These are phyloP conservation scores for Synergus umbraculus DNA, from an alignment of 2,888 invertebrate genomes.

Conservation along the genomic window DNA sequence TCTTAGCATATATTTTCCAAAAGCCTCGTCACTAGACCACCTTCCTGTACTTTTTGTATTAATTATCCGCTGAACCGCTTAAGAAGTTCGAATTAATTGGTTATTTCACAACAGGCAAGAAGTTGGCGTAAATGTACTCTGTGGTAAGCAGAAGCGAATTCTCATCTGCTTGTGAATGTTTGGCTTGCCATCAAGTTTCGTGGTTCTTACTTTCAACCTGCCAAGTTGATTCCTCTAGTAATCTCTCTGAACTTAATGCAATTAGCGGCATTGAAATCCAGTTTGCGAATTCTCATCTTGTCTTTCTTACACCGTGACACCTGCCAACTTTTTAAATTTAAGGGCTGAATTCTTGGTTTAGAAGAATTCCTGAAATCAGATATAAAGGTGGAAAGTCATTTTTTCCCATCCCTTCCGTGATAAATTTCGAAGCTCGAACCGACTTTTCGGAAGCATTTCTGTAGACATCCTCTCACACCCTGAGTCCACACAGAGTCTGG, in stretches of 20 bases:
- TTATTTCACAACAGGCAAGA: conserved; percentile 62
- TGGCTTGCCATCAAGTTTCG: conserved; percentile 71
- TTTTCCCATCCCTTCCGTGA: neutral
- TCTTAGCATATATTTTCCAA: conserved; percentile 69
- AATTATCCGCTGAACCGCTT: conserved; percentile 72
- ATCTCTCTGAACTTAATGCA: conserved; percentile 55
- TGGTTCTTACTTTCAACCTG: conserved; percentile 59
- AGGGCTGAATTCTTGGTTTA: neutral
- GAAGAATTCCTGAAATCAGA: neutral
- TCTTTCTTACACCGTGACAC: neutral
- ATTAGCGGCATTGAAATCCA: conserved; percentile 39
- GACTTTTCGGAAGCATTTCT: conserved; percentile 36
- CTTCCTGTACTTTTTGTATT: conserved; percentile 66
- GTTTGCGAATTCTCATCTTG: neutral
- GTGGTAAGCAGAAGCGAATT: conserved; percentile 41
- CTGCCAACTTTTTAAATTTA: neutral
- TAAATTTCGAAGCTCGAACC: conserved; percentile 19
- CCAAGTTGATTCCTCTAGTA: conserved; percentile 61
- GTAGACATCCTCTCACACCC: conserved; percentile 42
- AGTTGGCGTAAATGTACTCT: conserved; percentile 39
- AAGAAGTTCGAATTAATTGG: conserved; percentile 69
- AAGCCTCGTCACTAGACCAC: conserved; percentile 68
- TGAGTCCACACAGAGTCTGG: conserved; percentile 45
- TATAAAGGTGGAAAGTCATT: neutral
- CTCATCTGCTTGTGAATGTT: conserved; percentile 63